phyloP scores from a whole-genome alignment of 2,113 vertebrate species.

The Barbus barbus region DNA sequence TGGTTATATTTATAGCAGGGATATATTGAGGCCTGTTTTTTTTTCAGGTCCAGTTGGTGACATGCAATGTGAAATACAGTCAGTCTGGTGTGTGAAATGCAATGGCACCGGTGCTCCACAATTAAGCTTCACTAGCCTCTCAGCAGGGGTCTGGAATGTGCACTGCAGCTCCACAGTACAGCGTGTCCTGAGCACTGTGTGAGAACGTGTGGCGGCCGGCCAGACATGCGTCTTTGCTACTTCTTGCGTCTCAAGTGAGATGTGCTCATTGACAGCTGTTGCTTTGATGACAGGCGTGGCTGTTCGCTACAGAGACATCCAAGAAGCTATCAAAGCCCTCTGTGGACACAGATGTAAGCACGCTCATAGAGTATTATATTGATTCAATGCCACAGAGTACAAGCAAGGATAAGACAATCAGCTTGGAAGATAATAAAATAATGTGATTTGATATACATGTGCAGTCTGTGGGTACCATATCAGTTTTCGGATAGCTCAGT shows the following conservation, averaged over 20 bases:
- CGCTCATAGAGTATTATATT: not conserved
- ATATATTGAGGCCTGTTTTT: constrained; percentile 14
- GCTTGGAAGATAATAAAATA: not conserved
- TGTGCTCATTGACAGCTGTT: constrained; percentile 40
- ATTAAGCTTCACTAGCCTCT: constrained; percentile 1
- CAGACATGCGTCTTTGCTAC: constrained; percentile 29
- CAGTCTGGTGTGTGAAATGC: constrained; percentile 36
- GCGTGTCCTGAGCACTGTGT: not conserved
- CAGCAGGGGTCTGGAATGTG: constrained; percentile 18
- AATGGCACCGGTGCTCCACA: constrained; percentile 4
- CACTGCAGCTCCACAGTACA: not conserved
- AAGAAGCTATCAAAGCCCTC: constrained; percentile 31
- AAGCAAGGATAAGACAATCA: not conserved
- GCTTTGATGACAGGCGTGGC: constrained; percentile 36
- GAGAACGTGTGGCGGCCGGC: not conserved
- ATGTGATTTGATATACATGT: not conserved
- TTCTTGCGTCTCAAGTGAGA: constrained; percentile 24
- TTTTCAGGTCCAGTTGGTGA: constrained; percentile 23
- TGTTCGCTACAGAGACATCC: constrained; percentile 25
- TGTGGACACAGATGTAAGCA: constrained; percentile 7
- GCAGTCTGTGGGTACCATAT: not conserved
- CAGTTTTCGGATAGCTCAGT: not conserved
- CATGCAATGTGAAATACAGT: constrained; percentile 26
- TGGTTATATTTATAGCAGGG: constrained; percentile 31
- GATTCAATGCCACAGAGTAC: constrained; percentile 7